These are phyloP conservation scores for Pyxicephalus adspersus DNA, from an alignment of 2,113 vertebrate species.

Conservation along the genomic window DNA sequence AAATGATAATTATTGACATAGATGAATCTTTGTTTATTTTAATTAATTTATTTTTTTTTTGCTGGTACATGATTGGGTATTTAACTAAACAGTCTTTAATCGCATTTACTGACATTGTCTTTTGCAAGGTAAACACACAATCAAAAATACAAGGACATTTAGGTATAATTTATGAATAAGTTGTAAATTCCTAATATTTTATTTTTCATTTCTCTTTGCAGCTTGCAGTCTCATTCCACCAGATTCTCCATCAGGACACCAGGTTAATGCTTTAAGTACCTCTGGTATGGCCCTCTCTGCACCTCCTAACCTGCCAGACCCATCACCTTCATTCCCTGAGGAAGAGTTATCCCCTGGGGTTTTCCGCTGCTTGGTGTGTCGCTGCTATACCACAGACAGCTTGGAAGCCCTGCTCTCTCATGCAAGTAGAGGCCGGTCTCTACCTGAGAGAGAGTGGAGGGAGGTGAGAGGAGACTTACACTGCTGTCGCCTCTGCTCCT, in stretches of 20 bases:
- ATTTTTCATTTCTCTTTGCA: slow-evolving; percentile 38
- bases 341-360: slow-evolving; percentile 58
- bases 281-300: slow-evolving; percentile 54
- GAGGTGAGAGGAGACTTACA: slow-evolving; percentile 69
- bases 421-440: slow-evolving; percentile 65
- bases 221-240: slow-evolving; percentile 51
- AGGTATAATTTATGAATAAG: background rate
- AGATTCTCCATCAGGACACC: slow-evolving; percentile 61
- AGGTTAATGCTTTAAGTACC: slow-evolving; percentile 62
- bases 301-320: slow-evolving; percentile 53
- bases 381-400: slow-evolving; percentile 69
- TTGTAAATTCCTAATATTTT: background rate
- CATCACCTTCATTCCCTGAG: slow-evolving; percentile 58
- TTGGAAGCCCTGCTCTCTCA: slow-evolving; percentile 70
- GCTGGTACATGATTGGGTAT: too few relatives aligned
- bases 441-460: slow-evolving; percentile 70
- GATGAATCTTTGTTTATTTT: too few relatives aligned
- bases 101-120: too few relatives aligned
- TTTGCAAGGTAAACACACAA: too few relatives aligned
- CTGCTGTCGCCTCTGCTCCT: slow-evolving; percentile 72
- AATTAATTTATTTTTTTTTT: too few relatives aligned
- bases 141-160: background rate
- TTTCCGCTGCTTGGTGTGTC: slow-evolving; percentile 72
- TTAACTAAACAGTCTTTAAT: too few relatives aligned
- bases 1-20: too few relatives aligned